Evolutionary conservation across 2,888 invertebrate species (phyloP), one percentile per base, ranked within the genome.

Genomic region (Cephus sareptanus): DNA sequence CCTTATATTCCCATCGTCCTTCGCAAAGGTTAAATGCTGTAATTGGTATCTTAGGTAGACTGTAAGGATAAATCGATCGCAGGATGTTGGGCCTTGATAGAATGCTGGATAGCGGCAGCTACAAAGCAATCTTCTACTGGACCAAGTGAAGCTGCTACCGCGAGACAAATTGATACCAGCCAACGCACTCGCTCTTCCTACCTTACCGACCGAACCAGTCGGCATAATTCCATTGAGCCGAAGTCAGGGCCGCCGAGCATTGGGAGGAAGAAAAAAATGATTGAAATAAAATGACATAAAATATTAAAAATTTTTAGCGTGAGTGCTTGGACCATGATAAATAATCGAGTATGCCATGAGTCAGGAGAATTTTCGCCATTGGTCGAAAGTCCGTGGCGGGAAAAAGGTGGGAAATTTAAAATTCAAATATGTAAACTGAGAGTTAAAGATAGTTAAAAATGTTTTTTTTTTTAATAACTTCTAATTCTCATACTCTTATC

Each of bases 91-190:
- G 83, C 85, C 88, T 89, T 89, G 90, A 90, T 90, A 89, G 88
- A 89, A 89, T 87, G 87, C 83, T 81, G 89, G 90, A 90, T 90
- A 90, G 90, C 90, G 90, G 90, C 90, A 83, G 81, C 85, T 84
- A 89, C 89, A 90, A 90, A 90, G 89, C 89, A 87, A 87, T 87
- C 89, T 89, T 89, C 89, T 86, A 82, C 83, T 85, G 83, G 82
- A 82, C 83, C 84, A 85, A 81, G 83, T 83, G 86, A 86, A 86
- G 86, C 87, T 87, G 86, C 87, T 87, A 87, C 87, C 82, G 83
- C 82, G 86, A 86, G 89, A 90, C 90, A 90, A 90, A 90, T 90
- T 90, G 90, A 89, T 89, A 90, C 88, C 89, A 88, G 88, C 85
- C 88, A 89, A 88, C 86, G 88, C 87, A 88, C 88, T 88, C 86